Evolutionary conservation across 2,113 vertebrate genomes (phyloP).

Genomic region (Ceuthmochares aereus): DNA sequence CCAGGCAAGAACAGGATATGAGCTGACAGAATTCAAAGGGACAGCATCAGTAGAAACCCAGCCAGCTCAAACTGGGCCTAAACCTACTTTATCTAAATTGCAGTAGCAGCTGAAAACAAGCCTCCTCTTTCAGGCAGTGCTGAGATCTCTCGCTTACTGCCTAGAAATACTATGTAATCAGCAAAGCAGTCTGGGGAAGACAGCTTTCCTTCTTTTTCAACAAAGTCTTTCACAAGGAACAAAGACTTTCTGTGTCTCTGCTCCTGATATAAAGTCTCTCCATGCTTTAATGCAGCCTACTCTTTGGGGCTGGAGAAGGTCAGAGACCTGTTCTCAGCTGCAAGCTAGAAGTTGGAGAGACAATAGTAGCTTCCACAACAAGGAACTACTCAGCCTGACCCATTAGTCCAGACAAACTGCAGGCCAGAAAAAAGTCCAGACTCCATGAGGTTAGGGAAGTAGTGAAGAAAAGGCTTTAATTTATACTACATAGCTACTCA

Average conservation of each 20-base stretch:
- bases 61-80: slow-evolving; percentile 44
- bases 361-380: background rate
- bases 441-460: background rate
- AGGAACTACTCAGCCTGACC: background rate
- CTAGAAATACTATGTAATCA: slow-evolving; percentile 7
- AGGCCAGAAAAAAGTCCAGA: background rate
- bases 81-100: slow-evolving; percentile 38
- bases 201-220: slow-evolving; percentile 44
- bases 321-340: background rate
- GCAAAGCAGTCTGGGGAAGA: slow-evolving; percentile 3
- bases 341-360: background rate
- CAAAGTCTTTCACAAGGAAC: slow-evolving; percentile 29
- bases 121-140: slow-evolving; percentile 16
- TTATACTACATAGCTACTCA: background rate
- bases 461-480: background rate
- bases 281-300: background rate
- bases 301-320: background rate
- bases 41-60: slow-evolving; percentile 19
- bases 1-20: slow-evolving; percentile 32
- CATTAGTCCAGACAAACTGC: background rate
- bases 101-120: slow-evolving; percentile 47
- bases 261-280: slow-evolving; percentile 26
- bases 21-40: slow-evolving; percentile 51
- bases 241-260: slow-evolving; percentile 55
- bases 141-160: slow-evolving; percentile 1